Evolutionary conservation across 2,113 vertebrate genomes (phyloP), one percentile per base, ranked within the genome.

Genomic region (Ameiurus melas): DNA sequence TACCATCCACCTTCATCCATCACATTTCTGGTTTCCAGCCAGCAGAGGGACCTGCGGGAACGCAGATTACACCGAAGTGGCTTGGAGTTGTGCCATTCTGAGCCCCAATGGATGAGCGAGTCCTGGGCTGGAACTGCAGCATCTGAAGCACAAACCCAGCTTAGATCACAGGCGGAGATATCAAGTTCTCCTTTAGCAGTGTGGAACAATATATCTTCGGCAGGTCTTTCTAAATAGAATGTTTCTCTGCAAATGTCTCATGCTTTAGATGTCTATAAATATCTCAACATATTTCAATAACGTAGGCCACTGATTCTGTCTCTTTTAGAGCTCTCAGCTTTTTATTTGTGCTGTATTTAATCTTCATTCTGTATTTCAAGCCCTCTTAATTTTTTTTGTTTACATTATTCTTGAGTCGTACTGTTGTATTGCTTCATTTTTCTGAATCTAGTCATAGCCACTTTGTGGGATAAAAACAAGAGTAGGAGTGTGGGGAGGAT

Each of bases 11-110:
- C 47, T 79, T 79, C 47, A 55, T 79, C 77, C 80, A 27, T 82
- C 80, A 60, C 80, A 82, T 82, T 60, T 60, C 57, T 82, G 80
- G 30, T 82, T 19, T 39, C 55, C 57, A 25, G 80, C 80, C 80
- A 82, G 55, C 57, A 82, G 80, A 60, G 80, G 80, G 80, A 82
- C 80, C 80, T 82, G 80, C 80, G 80, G 51, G 30, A 60, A 3
- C 30, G 20, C 57, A 25, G 55, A 39, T 60, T 60, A 82, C 55
- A 62, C 20, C 33, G 30, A 33, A 6, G 79, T 81, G 79, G 53
- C 30, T 81, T 58, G 53, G 79, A 22, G 1, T 60, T 14, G 17
- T 81, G 53, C 78, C 79, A 81, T 58, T 58, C 36, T 12, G 53
- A 36, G 36, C 79, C 79, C 55, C 17, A 30, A 22, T 58, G 79